Conservation (phyloP, 2,888 invertebrate species). For the Euzophera pinguis region DNA sequence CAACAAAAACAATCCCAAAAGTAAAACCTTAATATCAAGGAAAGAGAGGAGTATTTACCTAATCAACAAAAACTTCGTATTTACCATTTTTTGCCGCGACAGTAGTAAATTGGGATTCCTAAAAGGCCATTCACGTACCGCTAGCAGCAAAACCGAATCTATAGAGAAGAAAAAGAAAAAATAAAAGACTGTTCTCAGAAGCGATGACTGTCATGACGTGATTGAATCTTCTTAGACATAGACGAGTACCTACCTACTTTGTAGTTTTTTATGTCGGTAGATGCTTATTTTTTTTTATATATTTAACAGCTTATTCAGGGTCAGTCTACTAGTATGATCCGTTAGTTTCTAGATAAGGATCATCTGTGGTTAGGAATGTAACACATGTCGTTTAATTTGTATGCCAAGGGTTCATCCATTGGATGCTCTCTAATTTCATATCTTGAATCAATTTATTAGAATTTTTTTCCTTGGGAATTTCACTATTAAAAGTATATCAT, state of each 20-base stretch:
- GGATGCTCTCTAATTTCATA: too few species aligned
- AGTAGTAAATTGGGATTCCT: conserved; percentile 1
- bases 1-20: background rate
- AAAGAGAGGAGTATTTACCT: conserved; percentile 6
- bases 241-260: conserved; percentile 48
- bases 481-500: too few species aligned
- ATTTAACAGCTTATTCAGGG: conserved; percentile 13
- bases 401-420: too few species aligned
- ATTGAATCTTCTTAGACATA: conserved; percentile 61
- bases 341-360: background rate
- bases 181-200: conserved; percentile 53
- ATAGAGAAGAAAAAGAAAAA: conserved; percentile 47
- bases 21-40: conserved; percentile 9
- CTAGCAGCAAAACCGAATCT: conserved; percentile 41
- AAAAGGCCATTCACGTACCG: conserved; percentile 1
- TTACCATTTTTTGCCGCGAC: background rate
- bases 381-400: too few species aligned
- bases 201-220: conserved; percentile 60
- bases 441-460: too few species aligned
- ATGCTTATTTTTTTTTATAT: conserved; percentile 40
- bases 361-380: background rate
- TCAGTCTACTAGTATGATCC: background rate
- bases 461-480: too few species aligned
- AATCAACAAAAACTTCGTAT: conserved; percentile 2
- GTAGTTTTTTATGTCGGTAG: conserved; percentile 45